These are phyloP conservation scores for Cepaea nemoralis DNA, from an alignment of 1,140 invertebrate genomes.

Conservation along the genomic window DNA sequence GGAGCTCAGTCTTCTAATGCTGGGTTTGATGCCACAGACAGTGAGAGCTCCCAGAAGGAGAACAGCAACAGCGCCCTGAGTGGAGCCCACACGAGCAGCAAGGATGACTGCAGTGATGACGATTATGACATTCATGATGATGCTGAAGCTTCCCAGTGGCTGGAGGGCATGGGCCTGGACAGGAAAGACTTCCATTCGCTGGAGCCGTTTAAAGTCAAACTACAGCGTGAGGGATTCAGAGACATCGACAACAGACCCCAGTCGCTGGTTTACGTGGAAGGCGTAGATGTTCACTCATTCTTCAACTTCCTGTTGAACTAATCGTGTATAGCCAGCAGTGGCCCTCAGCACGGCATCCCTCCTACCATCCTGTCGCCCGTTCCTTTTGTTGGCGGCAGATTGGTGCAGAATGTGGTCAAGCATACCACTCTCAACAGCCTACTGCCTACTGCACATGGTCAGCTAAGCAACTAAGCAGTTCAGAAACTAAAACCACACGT, in stretches of 20 bases:
- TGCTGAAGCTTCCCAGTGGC: constrained; percentile 63
- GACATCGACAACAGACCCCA: constrained; percentile 76
- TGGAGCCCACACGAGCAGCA: neutral
- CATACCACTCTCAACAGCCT: neutral
- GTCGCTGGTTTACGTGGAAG: constrained; percentile 83
- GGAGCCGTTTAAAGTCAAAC: constrained; percentile 79
- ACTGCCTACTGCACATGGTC: neutral
- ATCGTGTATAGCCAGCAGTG: constrained; percentile 80
- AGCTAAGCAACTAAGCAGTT: neutral
- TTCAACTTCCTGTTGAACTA: constrained; percentile 94
- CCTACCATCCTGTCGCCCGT: constrained; percentile 90
- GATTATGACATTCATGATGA: constrained; percentile 70
- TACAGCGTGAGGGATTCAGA: constrained; percentile 66
- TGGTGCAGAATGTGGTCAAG: constrained; percentile 80
- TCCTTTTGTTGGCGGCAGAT: constrained; percentile 87
- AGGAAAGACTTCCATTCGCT: constrained; percentile 82
- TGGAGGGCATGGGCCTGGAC: constrained; percentile 67
- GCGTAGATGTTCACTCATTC: constrained; percentile 85
- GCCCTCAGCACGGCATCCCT: constrained; percentile 87
- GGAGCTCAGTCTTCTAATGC: neutral
- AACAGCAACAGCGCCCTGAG: too few relatives aligned
- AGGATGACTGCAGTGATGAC: constrained; percentile 66
- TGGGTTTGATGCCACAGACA: neutral
- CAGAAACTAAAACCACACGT: neutral
- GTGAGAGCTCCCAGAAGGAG: neutral